Base-by-base conservation (phyloP, 2,888 invertebrate genomes). In the Gastrophysa polygoni region DNA sequence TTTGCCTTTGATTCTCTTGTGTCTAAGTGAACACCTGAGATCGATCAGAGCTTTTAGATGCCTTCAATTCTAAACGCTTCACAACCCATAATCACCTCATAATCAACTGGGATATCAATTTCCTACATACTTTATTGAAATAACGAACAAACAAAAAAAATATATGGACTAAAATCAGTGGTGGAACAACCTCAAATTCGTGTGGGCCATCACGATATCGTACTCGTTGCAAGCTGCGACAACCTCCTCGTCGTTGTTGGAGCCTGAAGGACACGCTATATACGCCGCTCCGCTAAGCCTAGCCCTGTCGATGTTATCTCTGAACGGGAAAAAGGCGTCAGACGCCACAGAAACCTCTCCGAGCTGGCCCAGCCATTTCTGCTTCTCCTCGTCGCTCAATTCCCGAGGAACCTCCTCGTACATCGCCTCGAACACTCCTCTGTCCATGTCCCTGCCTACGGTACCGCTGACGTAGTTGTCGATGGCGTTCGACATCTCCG, bases 301-400 rank as follows among this genome's bases (percentile, higher is more conserved):
- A 49, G 97, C 96, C 68, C 97, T 86, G 79, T 98, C 98, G 58
- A 99, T 91, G 77, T 97, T 98, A 78, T 99, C 98, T 70, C 97
- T 86, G 87, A 98, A 98, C 24, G 98, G 98, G 85, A 99, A 98
- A 86, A 98, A 99, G 0, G 98, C 98, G 82, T 99, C 98, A 0
- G 98, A 98, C n/a, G 93, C 93, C 20, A 98, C 85, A 2, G 93
- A 91, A 24, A 95, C 94, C 21, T 89, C 90, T 65, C 86, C 88
- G 74, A 96, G 82, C 79, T 88, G 84, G 57, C 82, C 83, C 20
- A 89, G 76, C 94, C 94, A 95, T 2, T 86, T 85, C 0, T 82
- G 79, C 61, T 87, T 87, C 70, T 93, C 91, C 38, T 83, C 81
- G 48, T 87, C 85, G 0, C 90, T 90, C 18, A 96, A 83, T 47